Base-by-base conservation (phyloP, 1,140 invertebrate genomes). In the Saccostrea cuccullata region DNA sequence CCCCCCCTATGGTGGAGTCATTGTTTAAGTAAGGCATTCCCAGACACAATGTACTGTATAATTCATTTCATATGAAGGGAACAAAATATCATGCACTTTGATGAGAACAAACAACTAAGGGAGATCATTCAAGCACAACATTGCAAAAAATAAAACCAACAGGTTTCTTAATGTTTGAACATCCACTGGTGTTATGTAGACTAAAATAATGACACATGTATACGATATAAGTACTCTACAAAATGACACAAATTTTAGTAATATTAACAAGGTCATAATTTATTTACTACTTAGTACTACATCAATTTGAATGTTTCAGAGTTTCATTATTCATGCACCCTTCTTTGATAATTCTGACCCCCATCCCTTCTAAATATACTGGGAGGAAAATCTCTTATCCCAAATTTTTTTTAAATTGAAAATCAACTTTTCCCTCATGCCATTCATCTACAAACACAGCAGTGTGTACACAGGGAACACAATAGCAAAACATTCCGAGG, bases 401-500 rank as follows among this genome's bases (percentile, higher is more conserved):
- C n/a, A 36, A 2, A 0, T 64, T 20, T 20, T 20, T 64, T 64
- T 20, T 64, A 20, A 64, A 64, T 6, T 64, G 58, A 64, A n/a
- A 8, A 6, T 64, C 58, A 0, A 20, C 17, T 20, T 64, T 64
- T 64, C n/a, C 58, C n/a, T 64, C 15, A 64, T 64, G 17, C n/a
- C 58, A 64, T 64, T 17, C 58, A 64, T 64, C 58, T 0, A 64
- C 58, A 64, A 64, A 60, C n/a, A 73, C 20, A 73, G 12, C 26
- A 26, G 58, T 64, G 58, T 47, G 47, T 11, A 47, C 26, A 58
- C 13, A 85, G 13, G 55, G 55, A 67, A 67, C n/a, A 82, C 58
- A 67, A 60, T n/a, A 20, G 15, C 56, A 47, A 26, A 55, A 58
- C 90, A 90, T 84, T 86, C 88, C 86, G 26, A 23, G 47, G 55